A percentile compares a stretch with the other conserved stretches of the same genome.
These are phyloP conservation scores for Lycophotia porphyrea DNA, from an alignment of 2,888 invertebrate genomes.

Conservation along the genomic window DNA sequence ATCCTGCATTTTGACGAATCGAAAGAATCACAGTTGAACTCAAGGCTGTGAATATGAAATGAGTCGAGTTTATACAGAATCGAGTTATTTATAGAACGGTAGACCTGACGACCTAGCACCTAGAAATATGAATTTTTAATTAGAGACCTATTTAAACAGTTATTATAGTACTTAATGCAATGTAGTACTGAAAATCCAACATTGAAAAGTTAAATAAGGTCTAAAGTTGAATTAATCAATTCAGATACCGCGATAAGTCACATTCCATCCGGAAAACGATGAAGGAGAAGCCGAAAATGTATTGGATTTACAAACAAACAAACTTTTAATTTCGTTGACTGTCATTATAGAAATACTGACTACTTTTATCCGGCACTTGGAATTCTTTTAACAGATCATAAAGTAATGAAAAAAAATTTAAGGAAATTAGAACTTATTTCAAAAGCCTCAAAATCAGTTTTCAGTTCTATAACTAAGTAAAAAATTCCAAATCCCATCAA, in stretches of 20 bases:
- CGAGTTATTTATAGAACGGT: neutral
- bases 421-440: neutral
- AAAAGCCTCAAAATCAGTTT: neutral
- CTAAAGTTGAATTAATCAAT: neutral
- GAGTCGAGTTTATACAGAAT: neutral
- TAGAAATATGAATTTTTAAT: neutral
- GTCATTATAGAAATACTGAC: neutral
- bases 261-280: neutral
- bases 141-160: neutral
- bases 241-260: neutral
- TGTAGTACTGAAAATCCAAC: neutral
- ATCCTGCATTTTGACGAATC: slow-evolving; percentile 1
- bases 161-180: neutral
- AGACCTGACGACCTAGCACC: neutral
- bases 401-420: neutral
- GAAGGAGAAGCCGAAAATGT: neutral
- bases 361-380: neutral
- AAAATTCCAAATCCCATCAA: neutral
- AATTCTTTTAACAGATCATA: neutral
- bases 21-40: slow-evolving; percentile 12
- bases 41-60: slow-evolving; percentile 25
- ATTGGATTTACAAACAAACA: neutral
- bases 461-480: neutral
- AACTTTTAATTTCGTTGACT: neutral
- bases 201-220: neutral